Base-by-base conservation (phyloP, 53 echinoderm and acorn worm species). In the Henricia sp. region DNA sequence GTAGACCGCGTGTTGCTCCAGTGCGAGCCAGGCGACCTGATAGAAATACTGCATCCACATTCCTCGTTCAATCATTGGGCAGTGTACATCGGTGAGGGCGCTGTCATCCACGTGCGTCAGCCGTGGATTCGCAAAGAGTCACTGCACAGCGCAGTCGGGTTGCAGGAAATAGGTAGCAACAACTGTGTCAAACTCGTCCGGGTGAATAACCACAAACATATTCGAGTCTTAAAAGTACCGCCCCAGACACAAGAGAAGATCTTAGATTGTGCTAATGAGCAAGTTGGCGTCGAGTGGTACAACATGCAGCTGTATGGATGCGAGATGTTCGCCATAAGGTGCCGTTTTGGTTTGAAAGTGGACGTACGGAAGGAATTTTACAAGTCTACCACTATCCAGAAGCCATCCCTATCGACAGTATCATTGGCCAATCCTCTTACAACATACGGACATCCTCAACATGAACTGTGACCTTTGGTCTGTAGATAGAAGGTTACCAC, bases 1-100 rank as follows among this genome's bases (percentile, higher is more conserved):
- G 88, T 86, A 25, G 99, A 94, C 24, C 77, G 86, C 8, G 74
- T 99, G 13, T 71, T 99, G 8, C 83, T 74, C 12, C 74, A 65
- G 14, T 94, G 94, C 60, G 56, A 88, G 30, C 92, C 86, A 11
- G 99, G 99, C 0, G 99, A 99, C 42, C 62, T 99, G 25, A 77
- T 99, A 46, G 99, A 99, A 70, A 89, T 99, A 41, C 72, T 75
- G 0, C 88, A 99, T 52, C 89, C 94, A 1, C 74, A 91, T 6
- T 92, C 94, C 17, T 82, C 90, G 21, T 99, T 99, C 72, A 99
- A 99, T 66, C 99, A 99, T 74, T 99, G 99, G 99, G 99, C 86
- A 37, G 94, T 99, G 2, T 99, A 99, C 77, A 75, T 95, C 71
- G 99, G 99, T 46, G 92, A 90, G 23, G 99, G 90, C 41, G 82